Base-by-base conservation (phyloP, 2,888 invertebrate genomes). In the Nineta flava region DNA sequence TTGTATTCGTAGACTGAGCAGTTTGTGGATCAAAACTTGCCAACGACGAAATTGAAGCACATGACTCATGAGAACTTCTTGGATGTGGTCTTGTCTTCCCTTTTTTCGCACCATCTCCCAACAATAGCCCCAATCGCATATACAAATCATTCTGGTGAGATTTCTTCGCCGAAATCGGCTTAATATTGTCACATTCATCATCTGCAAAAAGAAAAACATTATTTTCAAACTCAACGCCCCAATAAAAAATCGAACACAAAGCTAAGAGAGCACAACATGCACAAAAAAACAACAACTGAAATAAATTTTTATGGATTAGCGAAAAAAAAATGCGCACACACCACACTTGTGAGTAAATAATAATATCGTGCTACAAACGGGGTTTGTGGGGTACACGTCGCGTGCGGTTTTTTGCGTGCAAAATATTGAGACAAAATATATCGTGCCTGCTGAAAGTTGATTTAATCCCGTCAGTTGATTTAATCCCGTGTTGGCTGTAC, bases 381-480 rank as follows among this genome's bases (percentile, higher is more conserved):
- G 4, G 26, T 7, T 26, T 5, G 7, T 7, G 7, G 26, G 26
- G 7, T 26, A n/a, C 7, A 26, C 26, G 26, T 7, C 26, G 26
- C 26, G 26, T 26, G 26, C 26, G 26, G 26, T 26, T 26, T 26
- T 26, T 15, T 32, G 26, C 19, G 41, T 13, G 16, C 41, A 16
- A 26, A 26, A 26, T 26, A 26, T 7, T 26, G 26, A 26, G 26
- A 26, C 26, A 26, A 26, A 26, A 26, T 26, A 26, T 31, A 13
- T 38, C 76, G 70, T 79, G 78, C 79, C 77, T 84, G 85, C 75
- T 79, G 83, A 76, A 61, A 87, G 74, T 68, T 86, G 87, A 74
- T 87, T 87, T 61, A 88, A 76, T 60, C 87, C 88, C 53, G 76
- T 69, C n/a, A 87, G 74, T 68, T 86, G 87, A 74, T 87, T 87